Evolutionary conservation across 2,888 invertebrate genomes (phyloP), one percentile per base, ranked within the genome.

Genomic region (Nudaria mundana): DNA sequence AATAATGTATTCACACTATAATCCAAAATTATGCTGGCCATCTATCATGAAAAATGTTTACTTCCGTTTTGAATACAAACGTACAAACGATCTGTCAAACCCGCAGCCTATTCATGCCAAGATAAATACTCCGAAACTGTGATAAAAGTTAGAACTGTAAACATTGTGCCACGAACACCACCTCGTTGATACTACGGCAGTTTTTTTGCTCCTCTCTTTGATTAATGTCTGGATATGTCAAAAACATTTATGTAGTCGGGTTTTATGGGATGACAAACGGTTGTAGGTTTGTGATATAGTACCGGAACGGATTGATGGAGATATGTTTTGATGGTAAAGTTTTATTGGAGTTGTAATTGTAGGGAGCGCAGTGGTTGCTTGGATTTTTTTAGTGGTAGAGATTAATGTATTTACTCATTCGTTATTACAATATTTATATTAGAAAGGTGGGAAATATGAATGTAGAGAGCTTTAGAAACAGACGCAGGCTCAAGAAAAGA

Each of bases 81-180:
- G n/a, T n/a, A 63, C 59, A 23, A 60, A 65, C 71, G 67, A 81
- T 82, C 76, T 76, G 81, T 82, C 81, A 81, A 74, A 71, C 76
- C 76, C 28, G 23, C 53, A 44, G 66, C 62, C 74, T 67, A 75
- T 78, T 80, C 76, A 74, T 63, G 63, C 60, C 56, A 71, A 75
- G 73, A 79, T 77, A 79, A 80, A 81, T 78, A 76, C 75, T 69
- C 62, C 40, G 36, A 44, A 55, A 63, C 63, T 66, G 71, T 72
- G 78, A 79, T 76, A 78, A 76, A 63, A 57, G 51, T 38, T 43
- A 40, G 49, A 45, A 56, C 56, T 63, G 62, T 63, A 66, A 68
- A 67, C 65, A 68, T 57, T 49, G 54, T 55, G 39, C 33, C 44
- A 40, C 40, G 31, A 37, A 37, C 12, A 37, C 33, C 36, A 37